Evolutionary conservation across 2,888 invertebrate species (phyloP), one percentile per base, ranked within the genome.

Genomic region (Anthrax anthrax): DNA sequence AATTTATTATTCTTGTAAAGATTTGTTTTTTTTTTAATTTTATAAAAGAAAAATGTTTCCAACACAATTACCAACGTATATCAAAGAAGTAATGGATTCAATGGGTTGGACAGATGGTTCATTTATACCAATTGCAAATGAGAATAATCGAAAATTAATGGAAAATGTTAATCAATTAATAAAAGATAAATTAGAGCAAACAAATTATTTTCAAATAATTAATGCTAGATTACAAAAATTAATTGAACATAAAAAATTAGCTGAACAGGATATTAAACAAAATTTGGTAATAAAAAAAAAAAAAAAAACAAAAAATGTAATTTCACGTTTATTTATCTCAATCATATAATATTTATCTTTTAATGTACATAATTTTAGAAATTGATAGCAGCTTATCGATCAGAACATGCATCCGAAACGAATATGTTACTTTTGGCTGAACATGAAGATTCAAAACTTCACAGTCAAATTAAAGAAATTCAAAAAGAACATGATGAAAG

Each of bases 41-140:
- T 5, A 32, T 12, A 32, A 5, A 32, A 32, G 13, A 12, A 32
- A 32, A 32, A 32, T 32, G 29, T 8, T 12, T 32, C 29, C 29
- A 32, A 3, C 12, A 29, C 29, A 8, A 32, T 12, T 12, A 29
- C 29, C 29, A 32, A 3, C 29, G 16, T 55, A 50, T 54, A 73
- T 84, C 59, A 72, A 75, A 38, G 75, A 80, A 55, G 70, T 84
- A 47, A 65, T 86, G 48, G 75, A 76, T 53, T 74, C 79, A 54
- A 70, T 85, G 48, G 85, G 84, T 3, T 85, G 84, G 81, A 74
- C 76, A 47, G 77, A 81, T 57, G 85, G 86, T 8, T 83, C 84
- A 49, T 80, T 81, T 58, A 75, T 85, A 55, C 89, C 89, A 4
- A 74, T 89, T 51, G 84, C 88, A 1, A 84, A 83, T 67, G 73